Evolutionary conservation across 2,888 invertebrate genomes (phyloP), one percentile per base, ranked within the genome.

Genomic region (Drosophila austrosaltans): DNA sequence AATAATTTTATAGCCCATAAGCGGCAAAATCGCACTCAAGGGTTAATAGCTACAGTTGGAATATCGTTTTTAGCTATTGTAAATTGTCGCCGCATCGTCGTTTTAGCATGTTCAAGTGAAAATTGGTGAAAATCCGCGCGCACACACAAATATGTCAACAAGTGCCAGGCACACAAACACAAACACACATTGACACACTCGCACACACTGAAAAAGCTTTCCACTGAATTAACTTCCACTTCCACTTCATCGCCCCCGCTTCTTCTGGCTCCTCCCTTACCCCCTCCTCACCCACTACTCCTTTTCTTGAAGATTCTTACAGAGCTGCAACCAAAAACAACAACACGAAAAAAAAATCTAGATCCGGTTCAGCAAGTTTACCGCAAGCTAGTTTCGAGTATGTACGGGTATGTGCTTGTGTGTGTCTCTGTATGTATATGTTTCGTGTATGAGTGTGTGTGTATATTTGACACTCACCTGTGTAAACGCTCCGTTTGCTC

Each of bases 401-500:
- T 62, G 53, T 65, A 68, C 36, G 39, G 39, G 32, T n/a, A 58
- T 48, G 53, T 28, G 36, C 40, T 22, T 42, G 53, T 63, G 10
- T 54, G 54, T 25, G 42, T 48, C 6, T 30, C 5, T 30, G 28
- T 28, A 60, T n/a, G 53, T 39, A 25, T 59, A 30, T 30, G 28
- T 10, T 28, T 12, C 16, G 36, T 63, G 2, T 63, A 16, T 16
- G 16, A 16, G 16, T 53, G 8, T 53, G 39, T 62, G 32, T 36
- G 22, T 62, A n/a, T 59, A 63, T 58, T 58, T 63, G 44, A 40
- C 30, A 82, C 83, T 93, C 92, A 98, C 98, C 96, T 96, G 93
- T 98, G 96, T 92, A 99, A 98, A 92, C 97, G 96, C 92, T 97
- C 96, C 90, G 97, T 95, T 93, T 98, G 98, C 90, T 96, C 95